A percentile compares a stretch with the other conserved stretches of the same genome.
Evolutionary conservation across 2,797 vertebrate genomes (phyloP).

Genomic region (Danio albolineatus): DNA sequence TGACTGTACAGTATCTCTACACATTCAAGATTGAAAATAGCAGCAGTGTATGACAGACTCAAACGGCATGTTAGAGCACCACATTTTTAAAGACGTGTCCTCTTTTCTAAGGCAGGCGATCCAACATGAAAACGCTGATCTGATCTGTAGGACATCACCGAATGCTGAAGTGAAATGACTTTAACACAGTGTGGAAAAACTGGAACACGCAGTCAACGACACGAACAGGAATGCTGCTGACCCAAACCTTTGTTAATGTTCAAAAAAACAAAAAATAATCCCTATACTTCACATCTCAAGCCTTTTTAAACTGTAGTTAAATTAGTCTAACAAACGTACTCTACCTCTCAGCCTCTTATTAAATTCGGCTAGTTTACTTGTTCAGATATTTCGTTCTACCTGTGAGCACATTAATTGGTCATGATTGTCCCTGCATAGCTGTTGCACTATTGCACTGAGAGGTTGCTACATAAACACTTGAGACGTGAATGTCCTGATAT

Average conservation of each 20-base stretch:
- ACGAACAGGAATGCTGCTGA: conserved; percentile 36
- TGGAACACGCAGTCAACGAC: conserved; percentile 21
- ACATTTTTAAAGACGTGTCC: conserved; percentile 53
- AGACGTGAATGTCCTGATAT: conserved; percentile 41
- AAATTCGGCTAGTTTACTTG: conserved; percentile 10
- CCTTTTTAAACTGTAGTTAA: conserved; percentile 2
- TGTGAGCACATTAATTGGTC: conserved; percentile 52
- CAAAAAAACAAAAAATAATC: background rate
- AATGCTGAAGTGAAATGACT: conserved; percentile 36
- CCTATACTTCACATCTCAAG: conserved; percentile 2
- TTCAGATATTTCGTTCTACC: conserved; percentile 6
- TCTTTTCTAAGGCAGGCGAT: conserved; percentile 50
- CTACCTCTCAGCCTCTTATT: conserved; percentile 40
- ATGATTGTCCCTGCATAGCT: conserved; percentile 64
- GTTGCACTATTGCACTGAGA: conserved; percentile 59
- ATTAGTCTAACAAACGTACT: conserved; percentile 19
- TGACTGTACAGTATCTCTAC: conserved; percentile 58
- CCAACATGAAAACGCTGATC: conserved; percentile 28
- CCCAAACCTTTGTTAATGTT: conserved; percentile 24
- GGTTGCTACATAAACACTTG: conserved; percentile 59
- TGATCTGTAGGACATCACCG: conserved; percentile 14
- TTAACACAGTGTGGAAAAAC: conserved; percentile 9
- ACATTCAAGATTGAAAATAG: conserved; percentile 66
- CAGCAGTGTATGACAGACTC: conserved; percentile 63
- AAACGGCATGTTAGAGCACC: conserved; percentile 63